Conservation (phyloP, 2,113 vertebrate species). For the Siniperca knerii region DNA sequence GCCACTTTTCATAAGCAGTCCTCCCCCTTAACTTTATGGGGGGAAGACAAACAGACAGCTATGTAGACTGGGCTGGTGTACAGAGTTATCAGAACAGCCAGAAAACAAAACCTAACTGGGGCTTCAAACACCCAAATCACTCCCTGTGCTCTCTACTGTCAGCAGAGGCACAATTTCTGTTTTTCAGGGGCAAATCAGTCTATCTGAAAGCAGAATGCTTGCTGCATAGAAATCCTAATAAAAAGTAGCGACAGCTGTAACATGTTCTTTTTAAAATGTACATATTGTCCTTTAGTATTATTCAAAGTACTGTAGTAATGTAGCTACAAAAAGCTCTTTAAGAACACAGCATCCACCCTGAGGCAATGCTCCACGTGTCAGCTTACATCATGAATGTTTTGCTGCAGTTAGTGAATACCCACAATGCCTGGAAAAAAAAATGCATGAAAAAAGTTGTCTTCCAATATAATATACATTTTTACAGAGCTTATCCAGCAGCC, state of each 20-base stretch:
- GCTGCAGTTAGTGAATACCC: conserved; percentile 45
- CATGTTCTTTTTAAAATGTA: conserved; percentile 69
- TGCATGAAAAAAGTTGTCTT: conserved; percentile 78
- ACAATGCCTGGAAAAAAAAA: conserved; percentile 73
- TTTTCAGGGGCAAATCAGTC: conserved; percentile 56
- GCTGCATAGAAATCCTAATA: conserved; percentile 50
- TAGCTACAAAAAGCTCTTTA: conserved; percentile 64
- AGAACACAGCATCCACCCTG: conserved; percentile 48
- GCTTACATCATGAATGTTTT: conserved; percentile 63
- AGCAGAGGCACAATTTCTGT: conserved; percentile 35
- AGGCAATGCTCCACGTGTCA: conserved; percentile 60
- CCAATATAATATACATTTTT: conserved; percentile 56
- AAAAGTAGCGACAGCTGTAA: conserved; percentile 66
- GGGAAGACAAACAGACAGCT: conserved; percentile 31
- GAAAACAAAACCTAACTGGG: conserved; percentile 47
- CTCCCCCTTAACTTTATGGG: neutral
- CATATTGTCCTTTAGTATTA: conserved; percentile 77
- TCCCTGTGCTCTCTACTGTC: conserved; percentile 28
- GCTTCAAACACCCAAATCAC: conserved; percentile 33
- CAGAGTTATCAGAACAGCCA: conserved; percentile 34
- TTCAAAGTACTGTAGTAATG: conserved; percentile 77
- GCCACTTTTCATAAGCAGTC: conserved; percentile 41
- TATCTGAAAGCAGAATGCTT: conserved; percentile 32
- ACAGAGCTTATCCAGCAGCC: conserved; percentile 19
- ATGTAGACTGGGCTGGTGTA: conserved; percentile 33